A percentile compares a stretch with the other conserved stretches of the same genome.
Evolutionary conservation across 92 coral and sea anemone genomes (phyloP).

Genomic region (Muricea muricata): DNA sequence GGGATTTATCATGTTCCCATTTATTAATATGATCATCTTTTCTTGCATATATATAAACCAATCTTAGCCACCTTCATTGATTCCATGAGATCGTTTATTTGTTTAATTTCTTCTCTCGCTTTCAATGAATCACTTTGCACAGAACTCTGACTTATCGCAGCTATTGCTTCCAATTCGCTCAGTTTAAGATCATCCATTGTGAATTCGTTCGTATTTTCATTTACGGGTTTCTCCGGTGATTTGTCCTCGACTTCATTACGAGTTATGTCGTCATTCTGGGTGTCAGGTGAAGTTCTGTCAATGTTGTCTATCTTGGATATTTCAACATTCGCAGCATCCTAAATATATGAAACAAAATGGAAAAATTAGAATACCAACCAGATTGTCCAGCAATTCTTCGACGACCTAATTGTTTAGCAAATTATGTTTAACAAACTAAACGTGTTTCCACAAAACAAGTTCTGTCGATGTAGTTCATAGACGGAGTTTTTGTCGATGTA

Average conservation of each 20-base stretch:
- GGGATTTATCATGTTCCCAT: too few species aligned
- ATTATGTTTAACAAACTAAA: too few species aligned
- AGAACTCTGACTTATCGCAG: constrained; percentile 24
- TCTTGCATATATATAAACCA: too few species aligned
- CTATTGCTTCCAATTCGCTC: not conserved
- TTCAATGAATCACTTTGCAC: constrained; percentile 27
- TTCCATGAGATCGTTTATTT: constrained; percentile 3
- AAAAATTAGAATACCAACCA: too few species aligned
- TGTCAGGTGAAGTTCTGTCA: not conserved
- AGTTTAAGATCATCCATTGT: not conserved
- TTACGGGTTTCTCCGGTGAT: not conserved
- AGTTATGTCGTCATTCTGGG: not conserved
- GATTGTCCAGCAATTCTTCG: too few species aligned
- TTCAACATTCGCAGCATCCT: not conserved
- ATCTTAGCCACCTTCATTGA: not conserved
- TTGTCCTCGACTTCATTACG: not conserved
- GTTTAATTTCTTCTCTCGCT: constrained; percentile 29
- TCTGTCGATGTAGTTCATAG: too few species aligned
- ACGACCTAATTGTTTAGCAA: too few species aligned
- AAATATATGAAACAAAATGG: not conserved
- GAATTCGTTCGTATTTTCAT: not conserved
- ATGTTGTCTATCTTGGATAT: not conserved
- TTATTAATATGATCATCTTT: too few species aligned
- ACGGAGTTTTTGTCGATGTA: too few species aligned
- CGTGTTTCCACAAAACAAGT: too few species aligned